Evolutionary conservation across 2,113 vertebrate genomes (phyloP).

Genomic region (Athene noctua): DNA sequence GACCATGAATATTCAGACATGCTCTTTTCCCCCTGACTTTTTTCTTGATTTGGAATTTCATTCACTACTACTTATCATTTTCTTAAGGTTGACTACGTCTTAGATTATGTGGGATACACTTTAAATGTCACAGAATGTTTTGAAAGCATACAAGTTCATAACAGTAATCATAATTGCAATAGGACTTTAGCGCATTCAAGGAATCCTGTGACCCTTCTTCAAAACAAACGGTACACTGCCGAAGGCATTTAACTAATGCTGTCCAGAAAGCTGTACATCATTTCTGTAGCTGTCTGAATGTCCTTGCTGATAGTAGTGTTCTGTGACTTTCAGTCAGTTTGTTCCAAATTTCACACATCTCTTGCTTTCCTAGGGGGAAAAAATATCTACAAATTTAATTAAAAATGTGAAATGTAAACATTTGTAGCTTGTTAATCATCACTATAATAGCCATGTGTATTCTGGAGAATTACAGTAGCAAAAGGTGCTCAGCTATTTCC

Average conservation of each 20-base stretch:
- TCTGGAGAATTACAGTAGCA: background rate
- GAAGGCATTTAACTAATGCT: background rate
- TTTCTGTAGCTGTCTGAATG: background rate
- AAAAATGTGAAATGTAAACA: background rate
- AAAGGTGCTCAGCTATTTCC: background rate
- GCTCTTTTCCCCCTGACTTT: background rate
- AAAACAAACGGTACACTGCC: background rate
- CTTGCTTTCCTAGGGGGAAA: background rate
- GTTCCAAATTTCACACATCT: background rate
- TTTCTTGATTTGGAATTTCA: background rate
- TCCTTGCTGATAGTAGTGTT: background rate
- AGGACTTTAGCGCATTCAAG: background rate
- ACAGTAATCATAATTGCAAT: background rate
- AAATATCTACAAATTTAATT: background rate
- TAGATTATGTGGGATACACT: background rate
- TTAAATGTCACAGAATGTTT: background rate
- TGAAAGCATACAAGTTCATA: background rate
- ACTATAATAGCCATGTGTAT: background rate
- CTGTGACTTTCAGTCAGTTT: background rate
- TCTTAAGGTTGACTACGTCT: background rate
- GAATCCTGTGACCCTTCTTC: background rate
- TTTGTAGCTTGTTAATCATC: background rate
- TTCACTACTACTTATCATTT: background rate
- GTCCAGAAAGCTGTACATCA: background rate
- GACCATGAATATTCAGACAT: background rate